Conservation (phyloP, 1,140 invertebrate genomes). For the Aphidius gifuensis region DNA sequence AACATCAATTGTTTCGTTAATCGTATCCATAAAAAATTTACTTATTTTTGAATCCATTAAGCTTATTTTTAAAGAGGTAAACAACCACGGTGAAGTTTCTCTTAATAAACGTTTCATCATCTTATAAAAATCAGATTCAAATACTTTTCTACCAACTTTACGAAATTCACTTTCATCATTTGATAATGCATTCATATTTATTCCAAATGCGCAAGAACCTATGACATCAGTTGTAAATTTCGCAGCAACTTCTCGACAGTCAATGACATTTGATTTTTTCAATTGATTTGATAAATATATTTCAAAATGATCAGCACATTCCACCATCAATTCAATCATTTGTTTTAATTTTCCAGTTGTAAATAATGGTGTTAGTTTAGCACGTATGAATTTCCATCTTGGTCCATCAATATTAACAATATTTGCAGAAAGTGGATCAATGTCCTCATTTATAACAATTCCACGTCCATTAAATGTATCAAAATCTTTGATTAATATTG, state of each 20-base stretch:
- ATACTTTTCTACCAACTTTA: constrained; percentile 39
- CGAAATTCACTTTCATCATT: constrained; percentile 51
- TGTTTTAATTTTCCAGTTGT: constrained; percentile 8
- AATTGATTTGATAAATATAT: constrained; percentile 11
- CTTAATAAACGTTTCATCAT: no score
- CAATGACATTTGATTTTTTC: constrained; percentile 39
- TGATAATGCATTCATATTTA: constrained; percentile 52
- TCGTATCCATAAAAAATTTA: background rate
- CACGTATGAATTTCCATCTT: constrained; percentile 27
- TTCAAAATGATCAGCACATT: constrained; percentile 44
- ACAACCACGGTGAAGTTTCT: no score
- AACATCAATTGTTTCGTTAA: constrained; percentile 40
- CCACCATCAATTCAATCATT: constrained; percentile 29
- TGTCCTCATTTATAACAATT: constrained; percentile 48
- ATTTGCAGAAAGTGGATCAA: constrained; percentile 47
- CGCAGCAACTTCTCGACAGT: constrained; percentile 51
- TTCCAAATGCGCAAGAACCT: constrained; percentile 56
- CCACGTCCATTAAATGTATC: constrained; percentile 54
- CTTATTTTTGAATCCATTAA: no score
- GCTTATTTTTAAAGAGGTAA: no score
- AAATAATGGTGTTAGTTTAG: background rate
- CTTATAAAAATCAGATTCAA: constrained; percentile 7
- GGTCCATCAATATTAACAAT: constrained; percentile 19
- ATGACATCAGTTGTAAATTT: constrained; percentile 57
- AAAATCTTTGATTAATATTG: constrained; percentile 62